Evolutionary conservation across 2,113 vertebrate species (phyloP), one percentile per base, ranked within the genome.

Genomic region (Recurvirostra avosetta): DNA sequence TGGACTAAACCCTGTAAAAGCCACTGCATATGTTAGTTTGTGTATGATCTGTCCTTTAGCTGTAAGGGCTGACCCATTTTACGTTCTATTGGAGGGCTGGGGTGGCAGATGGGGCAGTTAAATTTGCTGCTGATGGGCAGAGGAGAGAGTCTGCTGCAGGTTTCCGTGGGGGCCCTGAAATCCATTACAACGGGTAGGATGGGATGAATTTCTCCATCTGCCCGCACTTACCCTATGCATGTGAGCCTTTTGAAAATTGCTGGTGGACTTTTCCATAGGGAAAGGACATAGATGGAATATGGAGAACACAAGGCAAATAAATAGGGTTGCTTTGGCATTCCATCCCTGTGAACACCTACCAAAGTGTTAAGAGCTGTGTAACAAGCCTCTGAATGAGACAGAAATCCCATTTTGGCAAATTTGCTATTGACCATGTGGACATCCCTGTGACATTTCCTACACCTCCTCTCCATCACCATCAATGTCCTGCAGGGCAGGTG

Each of bases 31-130:
- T 86, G 56, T 38, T 75, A 36, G 43, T 63, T 90, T 25, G 63
- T 73, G 45, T 66, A 21, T 40, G 68, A 75, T 53, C 52, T 87
- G 76, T 80, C 66, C 70, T 91, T 89, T 73, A 84, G 34, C 53
- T 84, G 62, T 38, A 87, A 78, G 19, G 66, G n/a, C 34, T 96
- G 76, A 70, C 68, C 80, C 49, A 26, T 40, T 94, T 84, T 91
- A 78, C 75, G 30, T 68, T 84, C 56, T 85, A 20, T 82, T 91
- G 84, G 70, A 92, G 71, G 45, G n/a, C 45, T 47, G 23, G 22
- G n/a, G 26, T 91, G 80, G 88, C 94, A 95, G 88, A 95, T 95
- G 83, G 72, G 95, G 79, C 56, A 81, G 73, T 95, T 94, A 92
- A 89, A 87, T 96, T 87, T 96, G 63, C 66, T 85, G 36, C 22